Evolutionary conservation across 2,797 vertebrate genomes (phyloP).

Genomic region (Acipenser ruthenus): DNA sequence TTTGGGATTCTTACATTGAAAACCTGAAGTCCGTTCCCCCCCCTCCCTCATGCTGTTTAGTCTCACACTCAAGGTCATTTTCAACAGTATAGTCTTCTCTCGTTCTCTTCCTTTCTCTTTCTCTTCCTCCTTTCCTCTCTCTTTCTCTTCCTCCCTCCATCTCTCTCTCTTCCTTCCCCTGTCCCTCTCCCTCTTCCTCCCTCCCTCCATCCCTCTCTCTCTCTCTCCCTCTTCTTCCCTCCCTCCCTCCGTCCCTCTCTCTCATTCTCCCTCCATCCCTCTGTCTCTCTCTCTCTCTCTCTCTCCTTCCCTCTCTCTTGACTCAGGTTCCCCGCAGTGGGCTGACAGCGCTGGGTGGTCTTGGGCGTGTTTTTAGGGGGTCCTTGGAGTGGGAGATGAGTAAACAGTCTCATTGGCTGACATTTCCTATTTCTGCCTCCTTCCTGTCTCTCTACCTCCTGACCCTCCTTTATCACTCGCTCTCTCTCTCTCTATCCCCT

Average conservation of each 20-base stretch:
- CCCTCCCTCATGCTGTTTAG: conserved; percentile 13
- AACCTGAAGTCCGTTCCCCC: conserved; percentile 1
- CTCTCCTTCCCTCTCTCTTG: neutral
- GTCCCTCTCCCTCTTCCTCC: neutral
- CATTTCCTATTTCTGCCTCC: too few species aligned
- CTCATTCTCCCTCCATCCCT: neutral
- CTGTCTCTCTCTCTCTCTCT: neutral
- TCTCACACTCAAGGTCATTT: conserved; percentile 15
- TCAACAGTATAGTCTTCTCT: neutral
- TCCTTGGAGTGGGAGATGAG: too few species aligned
- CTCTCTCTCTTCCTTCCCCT: neutral
- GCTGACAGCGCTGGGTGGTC: too few species aligned
- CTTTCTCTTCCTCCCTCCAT: neutral
- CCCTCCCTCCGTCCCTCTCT: neutral
- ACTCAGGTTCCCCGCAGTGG: too few species aligned
- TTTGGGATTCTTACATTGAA: too few species aligned
- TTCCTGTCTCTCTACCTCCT: neutral
- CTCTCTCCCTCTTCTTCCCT: neutral
- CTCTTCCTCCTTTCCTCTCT: conserved; percentile 19
- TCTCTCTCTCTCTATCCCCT: neutral
- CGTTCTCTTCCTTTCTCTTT: conserved; percentile 8
- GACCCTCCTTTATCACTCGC: neutral
- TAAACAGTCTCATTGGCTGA: too few species aligned
- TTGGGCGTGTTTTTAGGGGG: too few species aligned
- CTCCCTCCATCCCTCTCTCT: neutral